A percentile compares a stretch with the other conserved stretches of the same genome.
Conservation (phyloP, 2,888 invertebrate species). For the Cosmopolites sordidus region DNA sequence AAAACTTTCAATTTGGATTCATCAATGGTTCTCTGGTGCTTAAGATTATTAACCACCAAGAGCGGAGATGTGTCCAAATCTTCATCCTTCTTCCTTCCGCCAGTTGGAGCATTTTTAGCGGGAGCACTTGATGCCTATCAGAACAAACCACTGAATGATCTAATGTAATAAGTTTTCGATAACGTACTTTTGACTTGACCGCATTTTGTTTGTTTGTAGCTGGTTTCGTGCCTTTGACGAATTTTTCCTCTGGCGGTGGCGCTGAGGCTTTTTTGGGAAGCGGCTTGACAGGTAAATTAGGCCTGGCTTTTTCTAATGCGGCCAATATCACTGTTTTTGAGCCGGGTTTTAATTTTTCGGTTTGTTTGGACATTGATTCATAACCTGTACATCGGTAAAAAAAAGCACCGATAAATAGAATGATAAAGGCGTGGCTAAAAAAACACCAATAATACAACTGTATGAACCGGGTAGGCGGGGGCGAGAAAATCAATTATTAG, state of each 20-base stretch:
- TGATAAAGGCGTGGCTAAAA: too few species aligned
- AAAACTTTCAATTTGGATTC: constrained; percentile 89
- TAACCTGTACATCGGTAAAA: too few species aligned
- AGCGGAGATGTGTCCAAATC: constrained; percentile 78
- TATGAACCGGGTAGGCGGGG: too few species aligned
- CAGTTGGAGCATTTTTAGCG: constrained; percentile 40
- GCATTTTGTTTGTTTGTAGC: constrained; percentile 51
- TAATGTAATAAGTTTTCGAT: not conserved
- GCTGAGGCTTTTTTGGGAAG: constrained; percentile 59
- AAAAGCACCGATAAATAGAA: too few species aligned
- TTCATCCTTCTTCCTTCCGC: constrained; percentile 73
- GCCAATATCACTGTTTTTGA: constrained; percentile 73
- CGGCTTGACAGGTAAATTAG: constrained; percentile 78
- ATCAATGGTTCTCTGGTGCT: constrained; percentile 89
- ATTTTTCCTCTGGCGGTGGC: constrained; percentile 51
- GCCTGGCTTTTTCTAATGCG: constrained; percentile 79
- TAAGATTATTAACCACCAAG: constrained; percentile 76
- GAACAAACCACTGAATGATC: not conserved
- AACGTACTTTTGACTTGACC: constrained; percentile 54
- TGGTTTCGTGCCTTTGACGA: constrained; percentile 56
- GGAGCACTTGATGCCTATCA: constrained; percentile 11
- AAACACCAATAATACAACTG: too few species aligned
- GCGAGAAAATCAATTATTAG: too few species aligned
- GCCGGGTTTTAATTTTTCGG: constrained; percentile 76
- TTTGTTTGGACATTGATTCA: constrained; percentile 69